Conservation (phyloP, 2,888 invertebrate species). For the Chaetogeoica ovagalla region DNA sequence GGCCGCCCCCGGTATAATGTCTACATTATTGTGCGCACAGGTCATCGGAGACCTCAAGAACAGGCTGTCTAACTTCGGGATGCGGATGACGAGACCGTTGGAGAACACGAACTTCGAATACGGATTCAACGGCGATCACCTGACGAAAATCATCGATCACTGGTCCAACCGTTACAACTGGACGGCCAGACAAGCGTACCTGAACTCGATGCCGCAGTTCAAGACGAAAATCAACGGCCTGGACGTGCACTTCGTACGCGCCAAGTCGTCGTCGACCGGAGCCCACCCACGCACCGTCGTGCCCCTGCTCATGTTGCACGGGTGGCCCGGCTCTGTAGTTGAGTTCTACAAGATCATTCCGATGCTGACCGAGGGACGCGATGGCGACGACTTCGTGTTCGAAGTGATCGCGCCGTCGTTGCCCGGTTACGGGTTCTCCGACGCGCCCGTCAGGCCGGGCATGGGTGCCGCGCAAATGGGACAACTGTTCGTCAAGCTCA, state of each 20-base stretch:
- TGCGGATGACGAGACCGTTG: constrained; percentile 64
- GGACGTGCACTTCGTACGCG: constrained; percentile 76
- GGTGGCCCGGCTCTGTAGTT: constrained; percentile 83
- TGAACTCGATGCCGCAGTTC: constrained; percentile 78
- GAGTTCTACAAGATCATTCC: constrained; percentile 80
- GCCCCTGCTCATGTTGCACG: constrained; percentile 76
- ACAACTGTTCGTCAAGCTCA: constrained; percentile 68
- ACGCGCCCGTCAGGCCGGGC: constrained; percentile 68
- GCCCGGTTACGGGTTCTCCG: constrained; percentile 73
- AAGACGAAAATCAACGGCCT: constrained; percentile 72
- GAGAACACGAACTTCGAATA: constrained; percentile 59
- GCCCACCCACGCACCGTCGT: constrained; percentile 61
- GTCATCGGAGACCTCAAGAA: constrained; percentile 66
- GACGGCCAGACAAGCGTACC: constrained; percentile 67
- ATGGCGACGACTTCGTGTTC: constrained; percentile 67
- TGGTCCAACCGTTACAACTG: constrained; percentile 81
- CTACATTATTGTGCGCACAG: constrained; percentile 60
- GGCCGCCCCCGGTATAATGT: no score
- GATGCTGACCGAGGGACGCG: constrained; percentile 63
- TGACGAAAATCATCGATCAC: constrained; percentile 71
- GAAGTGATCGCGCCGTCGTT: constrained; percentile 70
- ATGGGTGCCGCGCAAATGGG: constrained; percentile 65
- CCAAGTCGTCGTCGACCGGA: constrained; percentile 64
- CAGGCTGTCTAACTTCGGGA: constrained; percentile 65
- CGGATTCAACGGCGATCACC: constrained; percentile 75